phyloP scores from a whole-genome alignment of 2,113 vertebrate species.

The Anolis carolinensis region DNA sequence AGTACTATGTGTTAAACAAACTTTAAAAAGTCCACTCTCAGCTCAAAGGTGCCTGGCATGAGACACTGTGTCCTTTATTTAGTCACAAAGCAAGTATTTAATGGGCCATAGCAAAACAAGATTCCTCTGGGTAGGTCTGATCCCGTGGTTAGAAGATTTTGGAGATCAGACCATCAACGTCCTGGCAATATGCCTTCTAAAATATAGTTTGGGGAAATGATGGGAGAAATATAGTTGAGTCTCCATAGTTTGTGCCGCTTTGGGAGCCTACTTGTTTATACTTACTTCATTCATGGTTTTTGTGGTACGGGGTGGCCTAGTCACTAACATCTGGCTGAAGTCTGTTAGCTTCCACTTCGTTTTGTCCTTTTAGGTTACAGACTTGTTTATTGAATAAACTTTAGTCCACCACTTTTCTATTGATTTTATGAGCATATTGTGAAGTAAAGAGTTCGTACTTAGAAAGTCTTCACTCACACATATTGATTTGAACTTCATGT shows the following conservation, averaged over 20 bases:
- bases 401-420: background rate
- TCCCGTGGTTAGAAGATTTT: constrained; percentile 23
- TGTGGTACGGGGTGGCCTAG: constrained; percentile 1
- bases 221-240: constrained; percentile 19
- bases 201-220: constrained; percentile 19
- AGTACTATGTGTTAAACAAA: background rate
- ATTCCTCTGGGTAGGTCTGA: constrained; percentile 8
- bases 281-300: background rate
- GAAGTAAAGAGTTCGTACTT: background rate
- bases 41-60: background rate
- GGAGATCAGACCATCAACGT: background rate
- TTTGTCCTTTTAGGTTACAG: constrained; percentile 7
- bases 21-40: background rate
- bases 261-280: constrained; percentile 11
- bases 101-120: constrained; percentile 20
- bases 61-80: constrained; percentile 8
- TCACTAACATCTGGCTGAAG: background rate
- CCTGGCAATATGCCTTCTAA: constrained; percentile 19
- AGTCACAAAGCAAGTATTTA: constrained; percentile 20
- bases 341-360: background rate
- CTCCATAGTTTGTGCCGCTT: constrained; percentile 2
- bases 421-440: background rate
- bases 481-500: background rate
- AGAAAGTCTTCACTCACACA: background rate
- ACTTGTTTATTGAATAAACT: background rate